Evolutionary conservation across 2,888 invertebrate species (phyloP), one percentile per base, ranked within the genome.

Genomic region (Chalcosyrphus nemorum): DNA sequence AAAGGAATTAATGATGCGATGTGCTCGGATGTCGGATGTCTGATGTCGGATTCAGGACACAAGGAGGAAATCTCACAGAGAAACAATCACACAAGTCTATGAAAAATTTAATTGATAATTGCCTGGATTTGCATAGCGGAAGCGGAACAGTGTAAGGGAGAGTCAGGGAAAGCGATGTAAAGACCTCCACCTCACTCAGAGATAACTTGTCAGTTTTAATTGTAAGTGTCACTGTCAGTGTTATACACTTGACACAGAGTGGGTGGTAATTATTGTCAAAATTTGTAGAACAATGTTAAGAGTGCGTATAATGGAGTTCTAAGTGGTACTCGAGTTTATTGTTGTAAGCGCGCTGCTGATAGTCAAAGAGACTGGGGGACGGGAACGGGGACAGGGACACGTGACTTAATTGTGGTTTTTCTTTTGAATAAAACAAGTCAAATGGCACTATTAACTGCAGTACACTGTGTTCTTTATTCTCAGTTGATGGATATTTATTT

Each of bases 211-310:
- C 81, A 70, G 57, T 65, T 70, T 76, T 70, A 81, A 81, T 70
- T 70, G 76, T 70, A 71, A 71, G 59, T 81, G 81, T 81, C 81
- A 81, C 71, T 66, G 75, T 68, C 65, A 65, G 50, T 13, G 35
- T 15, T 56, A 17, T 32, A 63, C 63, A 76, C 56, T 76, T 50
- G 56, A 47, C 56, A n/a, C 52, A 21, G 59, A 75, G 75, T 81
- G 81, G 75, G 75, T 81, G 75, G 81, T 75, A 81, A 81, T 81
- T 81, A 81, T 81, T 81, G 75, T 81, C 75, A 75, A 81, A 81
- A 81, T 50, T 81, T 81, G 61, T 63, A 65, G 66, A 75, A 63
- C 68, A 75, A 68, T 61, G 54, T 75, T 68, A 27, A 63, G 68
- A 75, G 68, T 63, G 68, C 68, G 81, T 75, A 68, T 81, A 81